A percentile compares a stretch with the other conserved stretches of the same genome.
phyloP scores from a whole-genome alignment of 2,113 vertebrate genomes.

The Ictalurus punctatus region DNA sequence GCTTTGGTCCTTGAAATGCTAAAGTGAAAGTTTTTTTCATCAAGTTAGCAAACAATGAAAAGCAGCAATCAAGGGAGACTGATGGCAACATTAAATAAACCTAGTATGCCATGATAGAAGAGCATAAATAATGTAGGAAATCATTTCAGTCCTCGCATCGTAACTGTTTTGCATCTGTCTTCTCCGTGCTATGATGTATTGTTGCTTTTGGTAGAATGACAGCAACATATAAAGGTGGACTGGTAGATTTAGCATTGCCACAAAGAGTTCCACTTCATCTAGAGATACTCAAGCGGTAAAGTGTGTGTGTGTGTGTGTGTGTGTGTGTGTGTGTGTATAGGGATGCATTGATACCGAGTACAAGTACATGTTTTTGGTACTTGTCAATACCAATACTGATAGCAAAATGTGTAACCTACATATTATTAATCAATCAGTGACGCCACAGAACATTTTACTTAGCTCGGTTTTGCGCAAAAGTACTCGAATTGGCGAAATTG shows the following conservation, averaged over 20 bases:
- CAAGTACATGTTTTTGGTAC: not conserved
- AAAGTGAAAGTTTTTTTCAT: conserved; percentile 2
- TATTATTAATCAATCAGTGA: not conserved
- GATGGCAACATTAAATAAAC: conserved; percentile 36
- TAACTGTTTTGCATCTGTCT: conserved; percentile 67
- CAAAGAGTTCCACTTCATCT: conserved; percentile 59
- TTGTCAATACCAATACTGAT: not conserved
- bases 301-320: conserved; percentile 38
- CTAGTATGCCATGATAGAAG: conserved; percentile 67
- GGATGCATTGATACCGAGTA: not conserved
- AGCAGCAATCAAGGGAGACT: conserved; percentile 24
- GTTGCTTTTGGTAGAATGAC: conserved; percentile 60
- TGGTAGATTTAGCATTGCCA: conserved; percentile 63
- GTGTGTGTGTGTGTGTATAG: not conserved
- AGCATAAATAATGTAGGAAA: conserved; percentile 75
- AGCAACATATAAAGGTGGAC: conserved; percentile 69
- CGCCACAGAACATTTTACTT: not conserved
- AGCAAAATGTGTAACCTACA: not conserved
- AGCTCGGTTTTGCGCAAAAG: too few species aligned
- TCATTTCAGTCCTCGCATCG: conserved; percentile 73
- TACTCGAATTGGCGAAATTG: too few species aligned
- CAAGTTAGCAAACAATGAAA: conserved; percentile 29
- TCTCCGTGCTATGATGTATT: conserved; percentile 60
- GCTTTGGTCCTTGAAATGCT: not conserved
- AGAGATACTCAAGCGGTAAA: conserved; percentile 49